Evolutionary conservation across 2,797 vertebrate species (phyloP).

Genomic region (Chanos chanos): DNA sequence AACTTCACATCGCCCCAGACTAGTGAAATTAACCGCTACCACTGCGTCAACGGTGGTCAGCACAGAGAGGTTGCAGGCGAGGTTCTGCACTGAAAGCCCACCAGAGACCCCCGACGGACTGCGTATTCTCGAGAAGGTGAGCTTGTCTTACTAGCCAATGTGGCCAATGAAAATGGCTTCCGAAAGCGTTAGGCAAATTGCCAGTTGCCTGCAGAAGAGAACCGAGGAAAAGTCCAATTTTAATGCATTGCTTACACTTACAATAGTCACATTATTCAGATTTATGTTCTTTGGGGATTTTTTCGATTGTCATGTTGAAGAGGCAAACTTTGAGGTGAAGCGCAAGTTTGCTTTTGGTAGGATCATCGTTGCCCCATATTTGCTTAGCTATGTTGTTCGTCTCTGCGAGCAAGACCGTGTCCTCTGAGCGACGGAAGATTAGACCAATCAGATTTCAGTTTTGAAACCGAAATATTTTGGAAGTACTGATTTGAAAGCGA

Average conservation of each 20-base stretch:
- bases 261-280: neutral
- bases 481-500: conserved; percentile 1
- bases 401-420: conserved; percentile 15
- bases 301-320: neutral
- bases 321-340: conserved; percentile 16
- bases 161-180: conserved; percentile 88
- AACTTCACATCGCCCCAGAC: conserved; percentile 68
- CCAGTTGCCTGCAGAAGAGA: conserved; percentile 55
- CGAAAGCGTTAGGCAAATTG: conserved; percentile 64
- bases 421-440: conserved; percentile 35
- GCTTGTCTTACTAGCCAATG: conserved; percentile 78
- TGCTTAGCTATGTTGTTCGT: conserved; percentile 32
- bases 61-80: conserved; percentile 1
- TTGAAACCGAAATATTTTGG: conserved; percentile 25
- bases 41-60: conserved; percentile 41
- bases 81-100: conserved; percentile 9
- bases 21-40: conserved; percentile 55
- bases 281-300: neutral
- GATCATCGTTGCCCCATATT: conserved; percentile 24
- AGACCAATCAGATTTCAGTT: conserved; percentile 44
- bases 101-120: conserved; percentile 39
- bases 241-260: neutral
- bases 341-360: conserved; percentile 30
- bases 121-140: conserved; percentile 72
- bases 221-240: conserved; percentile 1